Percentiles rank a stretch among this genome's conserved stretches.
These are phyloP conservation scores for Rhabdophis nuchalis DNA, from an alignment of 2,797 vertebrate species.

Conservation along the genomic window DNA sequence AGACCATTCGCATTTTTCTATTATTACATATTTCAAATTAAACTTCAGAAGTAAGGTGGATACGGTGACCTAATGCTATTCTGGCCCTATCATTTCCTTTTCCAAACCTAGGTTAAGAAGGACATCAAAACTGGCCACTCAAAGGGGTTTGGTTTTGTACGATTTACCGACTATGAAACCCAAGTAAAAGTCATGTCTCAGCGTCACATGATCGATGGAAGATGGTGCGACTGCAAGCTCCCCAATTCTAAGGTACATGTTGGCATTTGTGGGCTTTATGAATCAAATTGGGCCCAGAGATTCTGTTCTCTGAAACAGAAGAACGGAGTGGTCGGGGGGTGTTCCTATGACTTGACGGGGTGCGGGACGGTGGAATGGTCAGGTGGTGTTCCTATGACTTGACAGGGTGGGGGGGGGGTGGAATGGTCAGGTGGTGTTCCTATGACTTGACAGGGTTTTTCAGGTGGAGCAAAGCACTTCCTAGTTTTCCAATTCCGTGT, in stretches of 20 bases:
- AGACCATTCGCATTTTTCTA: not conserved
- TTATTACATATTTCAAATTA: not conserved
- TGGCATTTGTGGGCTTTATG: not conserved
- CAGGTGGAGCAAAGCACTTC: not conserved
- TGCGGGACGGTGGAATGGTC: no score
- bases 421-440: not conserved
- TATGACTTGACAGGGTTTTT: not conserved
- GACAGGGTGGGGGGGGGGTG: no score
- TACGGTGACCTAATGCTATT: not conserved
- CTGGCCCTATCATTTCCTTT: not conserved
- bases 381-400: not conserved
- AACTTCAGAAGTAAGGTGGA: not conserved
- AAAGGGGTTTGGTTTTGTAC: conserved; percentile 96
- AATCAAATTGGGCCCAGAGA: not conserved
- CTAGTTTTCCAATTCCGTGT: not conserved
- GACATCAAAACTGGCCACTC: conserved; percentile 96
- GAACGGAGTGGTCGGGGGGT: not conserved
- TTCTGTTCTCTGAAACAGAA: not conserved
- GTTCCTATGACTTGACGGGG: no score
- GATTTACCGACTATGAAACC: conserved; percentile 97
- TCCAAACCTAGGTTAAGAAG: conserved; percentile 85
- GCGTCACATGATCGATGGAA: conserved; percentile 97
- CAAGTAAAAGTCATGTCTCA: conserved; percentile 97
- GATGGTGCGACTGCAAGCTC: conserved; percentile 98
- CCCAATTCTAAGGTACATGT: conserved; percentile 93